A percentile compares a stretch with the other conserved stretches of the same genome.
phyloP scores from a whole-genome alignment of 2,113 vertebrate species.

The Cynopterus brachyotis region DNA sequence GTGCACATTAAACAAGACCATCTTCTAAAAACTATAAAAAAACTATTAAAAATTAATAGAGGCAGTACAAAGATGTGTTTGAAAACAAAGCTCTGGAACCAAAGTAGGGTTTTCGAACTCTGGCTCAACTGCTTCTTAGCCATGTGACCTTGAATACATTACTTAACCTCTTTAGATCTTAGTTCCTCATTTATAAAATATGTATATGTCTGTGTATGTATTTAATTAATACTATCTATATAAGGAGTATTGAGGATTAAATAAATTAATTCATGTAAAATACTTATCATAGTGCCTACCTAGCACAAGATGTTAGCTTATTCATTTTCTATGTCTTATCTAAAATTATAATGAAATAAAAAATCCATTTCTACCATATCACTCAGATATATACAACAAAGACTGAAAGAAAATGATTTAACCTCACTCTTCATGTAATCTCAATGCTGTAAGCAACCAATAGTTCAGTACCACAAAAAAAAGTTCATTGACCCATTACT shows the following conservation, averaged over 20 bases:
- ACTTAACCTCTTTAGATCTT: constrained; percentile 9
- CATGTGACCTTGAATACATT: background rate
- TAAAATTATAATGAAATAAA: constrained; percentile 34
- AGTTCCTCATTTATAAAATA: constrained; percentile 6
- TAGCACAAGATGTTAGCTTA: background rate
- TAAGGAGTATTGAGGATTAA: background rate
- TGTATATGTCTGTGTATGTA: background rate
- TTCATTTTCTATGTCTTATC: background rate
- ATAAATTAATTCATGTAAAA: constrained; percentile 36
- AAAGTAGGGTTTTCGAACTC: background rate
- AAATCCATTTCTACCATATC: background rate
- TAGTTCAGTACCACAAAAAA: background rate
- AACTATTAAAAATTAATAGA: constrained; percentile 2
- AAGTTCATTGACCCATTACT: background rate
- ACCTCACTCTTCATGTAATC: background rate
- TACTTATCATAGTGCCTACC: background rate
- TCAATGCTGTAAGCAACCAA: background rate
- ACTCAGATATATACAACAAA: background rate
- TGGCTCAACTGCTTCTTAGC: background rate
- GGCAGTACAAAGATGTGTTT: background rate
- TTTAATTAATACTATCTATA: constrained; percentile 17
- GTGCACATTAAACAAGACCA: background rate
- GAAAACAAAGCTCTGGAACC: background rate
- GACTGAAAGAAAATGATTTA: constrained; percentile 32
- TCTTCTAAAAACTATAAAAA: background rate